phyloP scores from a whole-genome alignment of 1,140 invertebrate genomes.

The Hylaeus anthracinus region DNA sequence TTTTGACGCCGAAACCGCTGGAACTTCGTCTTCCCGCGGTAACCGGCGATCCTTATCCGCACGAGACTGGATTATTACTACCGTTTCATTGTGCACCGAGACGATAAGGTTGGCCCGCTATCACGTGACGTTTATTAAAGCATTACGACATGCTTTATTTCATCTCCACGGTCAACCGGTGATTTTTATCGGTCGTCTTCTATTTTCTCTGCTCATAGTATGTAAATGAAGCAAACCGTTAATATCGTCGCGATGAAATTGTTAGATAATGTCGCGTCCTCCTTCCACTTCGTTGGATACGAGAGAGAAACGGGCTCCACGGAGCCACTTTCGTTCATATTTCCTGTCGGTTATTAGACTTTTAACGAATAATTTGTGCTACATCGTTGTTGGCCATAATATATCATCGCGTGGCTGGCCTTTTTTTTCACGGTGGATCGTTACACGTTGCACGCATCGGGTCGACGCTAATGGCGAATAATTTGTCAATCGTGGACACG shows the following conservation, averaged over 20 bases:
- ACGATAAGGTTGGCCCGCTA: conserved; percentile 41
- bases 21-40: conserved; percentile 40
- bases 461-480: too few species aligned
- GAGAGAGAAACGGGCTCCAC: not conserved
- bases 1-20: conserved; percentile 19
- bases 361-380: conserved; percentile 16
- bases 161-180: conserved; percentile 27
- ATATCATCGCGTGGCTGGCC: not conserved
- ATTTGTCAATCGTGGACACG: too few species aligned
- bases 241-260: conserved; percentile 32
- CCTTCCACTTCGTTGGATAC: not conserved
- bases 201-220: conserved; percentile 22
- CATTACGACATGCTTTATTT: conserved; percentile 56
- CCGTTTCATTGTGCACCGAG: not conserved
- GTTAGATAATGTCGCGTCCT: conserved; percentile 20
- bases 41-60: conserved; percentile 56
- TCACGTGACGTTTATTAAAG: conserved; percentile 61
- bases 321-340: not conserved
- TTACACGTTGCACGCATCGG: too few species aligned
- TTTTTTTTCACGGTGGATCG: not conserved
- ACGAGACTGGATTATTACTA: conserved; percentile 51
- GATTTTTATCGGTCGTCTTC: conserved; percentile 46
- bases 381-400: not conserved
- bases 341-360: not conserved
- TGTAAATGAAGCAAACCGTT: conserved; percentile 43